Evolutionary conservation across 2,888 invertebrate genomes (phyloP).

Genomic region (Stenurella melanura): DNA sequence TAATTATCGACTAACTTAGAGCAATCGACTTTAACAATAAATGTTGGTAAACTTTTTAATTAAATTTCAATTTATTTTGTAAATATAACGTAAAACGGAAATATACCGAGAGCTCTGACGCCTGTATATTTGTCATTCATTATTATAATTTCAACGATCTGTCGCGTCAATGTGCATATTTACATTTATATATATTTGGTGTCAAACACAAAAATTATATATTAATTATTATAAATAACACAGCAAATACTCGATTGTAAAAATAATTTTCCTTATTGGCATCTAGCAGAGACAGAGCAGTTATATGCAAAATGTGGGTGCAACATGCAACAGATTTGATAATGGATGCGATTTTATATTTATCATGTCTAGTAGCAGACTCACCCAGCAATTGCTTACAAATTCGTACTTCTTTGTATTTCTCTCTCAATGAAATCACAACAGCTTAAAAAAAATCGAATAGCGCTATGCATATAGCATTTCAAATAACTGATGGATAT

Average conservation of each 20-base stretch:
- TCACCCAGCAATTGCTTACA: too few relatives aligned
- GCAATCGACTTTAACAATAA: neutral
- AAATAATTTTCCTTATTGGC: too few relatives aligned
- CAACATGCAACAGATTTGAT: too few relatives aligned
- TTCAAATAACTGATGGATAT: too few relatives aligned
- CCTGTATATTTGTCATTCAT: neutral
- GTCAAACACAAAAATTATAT: slow-evolving; percentile 1
- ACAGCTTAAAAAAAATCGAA: too few relatives aligned
- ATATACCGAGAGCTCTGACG: neutral
- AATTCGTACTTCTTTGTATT: too few relatives aligned
- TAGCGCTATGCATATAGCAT: too few relatives aligned
- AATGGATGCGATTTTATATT: too few relatives aligned
- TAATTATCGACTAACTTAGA: neutral
- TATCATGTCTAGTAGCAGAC: too few relatives aligned
- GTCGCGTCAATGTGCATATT: neutral
- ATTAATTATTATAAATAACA: neutral
- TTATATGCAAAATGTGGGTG: too few relatives aligned
- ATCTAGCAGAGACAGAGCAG: too few relatives aligned
- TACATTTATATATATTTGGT: neutral
- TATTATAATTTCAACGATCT: slow-evolving; percentile 7
- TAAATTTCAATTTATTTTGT: neutral
- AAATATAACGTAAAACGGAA: neutral
- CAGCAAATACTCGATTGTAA: neutral
- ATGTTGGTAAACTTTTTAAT: slow-evolving; percentile 4
- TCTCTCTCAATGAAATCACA: too few relatives aligned